Percentiles rank a stretch among this genome's conserved stretches.
Conservation (phyloP, 2,888 invertebrate species). For the Blera fallax region DNA sequence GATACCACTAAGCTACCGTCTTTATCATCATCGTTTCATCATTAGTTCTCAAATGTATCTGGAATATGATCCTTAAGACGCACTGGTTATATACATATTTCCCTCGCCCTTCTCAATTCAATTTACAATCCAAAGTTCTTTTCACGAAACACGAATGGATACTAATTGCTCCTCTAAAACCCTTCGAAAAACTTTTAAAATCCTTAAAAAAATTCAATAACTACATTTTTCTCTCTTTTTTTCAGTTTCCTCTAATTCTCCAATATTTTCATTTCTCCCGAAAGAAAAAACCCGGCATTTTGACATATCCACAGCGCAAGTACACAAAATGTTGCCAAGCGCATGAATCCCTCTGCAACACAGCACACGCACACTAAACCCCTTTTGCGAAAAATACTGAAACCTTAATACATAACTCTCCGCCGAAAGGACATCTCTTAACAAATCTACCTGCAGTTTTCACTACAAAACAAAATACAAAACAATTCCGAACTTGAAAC, state of each 20-base stretch:
- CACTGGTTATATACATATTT: neutral
- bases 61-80: neutral
- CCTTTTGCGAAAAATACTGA: neutral
- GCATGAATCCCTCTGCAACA: slow-evolving; percentile 40
- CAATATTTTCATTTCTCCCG: neutral
- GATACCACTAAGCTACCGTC: neutral
- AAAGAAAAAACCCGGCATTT: slow-evolving; percentile 50
- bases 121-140: neutral
- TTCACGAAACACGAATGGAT: neutral
- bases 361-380: neutral
- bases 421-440: neutral
- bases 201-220: neutral
- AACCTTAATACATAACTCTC: neutral
- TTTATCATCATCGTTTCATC: neutral
- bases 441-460: slow-evolving; percentile 32
- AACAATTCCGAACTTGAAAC: slow-evolving; percentile 25
- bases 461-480: neutral
- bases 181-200: slow-evolving; percentile 1
- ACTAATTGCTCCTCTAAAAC: slow-evolving; percentile 1
- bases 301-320: slow-evolving; percentile 43
- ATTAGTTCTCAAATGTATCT: neutral
- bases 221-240: neutral
- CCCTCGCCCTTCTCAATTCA: neutral
- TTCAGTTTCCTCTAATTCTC: neutral
- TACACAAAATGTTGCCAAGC: slow-evolving; percentile 37